These are phyloP conservation scores for Cantharis rustica DNA, from an alignment of 2,888 invertebrate species.

Conservation along the genomic window DNA sequence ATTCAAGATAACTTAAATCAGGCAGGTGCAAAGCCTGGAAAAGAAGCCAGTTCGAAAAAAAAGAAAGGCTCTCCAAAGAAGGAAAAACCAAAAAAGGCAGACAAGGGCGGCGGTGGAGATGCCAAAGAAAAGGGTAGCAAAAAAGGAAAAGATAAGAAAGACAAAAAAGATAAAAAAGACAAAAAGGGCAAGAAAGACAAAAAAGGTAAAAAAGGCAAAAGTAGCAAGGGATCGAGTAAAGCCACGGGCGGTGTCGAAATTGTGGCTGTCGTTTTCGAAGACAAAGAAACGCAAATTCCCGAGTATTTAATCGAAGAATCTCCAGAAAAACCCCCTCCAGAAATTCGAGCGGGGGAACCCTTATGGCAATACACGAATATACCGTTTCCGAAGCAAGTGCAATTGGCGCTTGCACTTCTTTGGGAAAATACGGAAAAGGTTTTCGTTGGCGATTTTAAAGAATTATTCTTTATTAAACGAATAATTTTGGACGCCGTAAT, in stretches of 20 bases:
- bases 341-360: conserved; percentile 46
- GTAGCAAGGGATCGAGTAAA: conserved; percentile 2
- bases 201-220: conserved; percentile 7
- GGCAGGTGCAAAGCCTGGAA: conserved; percentile 6
- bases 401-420: conserved; percentile 49
- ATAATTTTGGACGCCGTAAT: conserved; percentile 60
- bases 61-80: conserved; percentile 30
- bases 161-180: conserved; percentile 15
- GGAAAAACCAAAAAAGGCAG: conserved; percentile 14
- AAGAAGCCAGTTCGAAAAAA: conserved; percentile 18
- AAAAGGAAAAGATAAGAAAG: conserved; percentile 23
- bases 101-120: conserved; percentile 14
- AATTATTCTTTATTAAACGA: conserved; percentile 64
- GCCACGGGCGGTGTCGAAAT: conserved; percentile 8
- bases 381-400: conserved; percentile 43
- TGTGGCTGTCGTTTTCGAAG: conserved; percentile 39
- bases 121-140: conserved; percentile 17
- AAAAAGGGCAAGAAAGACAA: conserved; percentile 12
- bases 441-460: conserved; percentile 60
- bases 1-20: conserved; percentile 34
- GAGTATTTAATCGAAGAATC: conserved; percentile 37
- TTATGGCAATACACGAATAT: conserved; percentile 53
- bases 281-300: conserved; percentile 49
- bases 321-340: conserved; percentile 14
- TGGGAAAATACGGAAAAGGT: conserved; percentile 57